Evolutionary conservation across 2,888 invertebrate species (phyloP).

Genomic region (Podabrus alpinus): DNA sequence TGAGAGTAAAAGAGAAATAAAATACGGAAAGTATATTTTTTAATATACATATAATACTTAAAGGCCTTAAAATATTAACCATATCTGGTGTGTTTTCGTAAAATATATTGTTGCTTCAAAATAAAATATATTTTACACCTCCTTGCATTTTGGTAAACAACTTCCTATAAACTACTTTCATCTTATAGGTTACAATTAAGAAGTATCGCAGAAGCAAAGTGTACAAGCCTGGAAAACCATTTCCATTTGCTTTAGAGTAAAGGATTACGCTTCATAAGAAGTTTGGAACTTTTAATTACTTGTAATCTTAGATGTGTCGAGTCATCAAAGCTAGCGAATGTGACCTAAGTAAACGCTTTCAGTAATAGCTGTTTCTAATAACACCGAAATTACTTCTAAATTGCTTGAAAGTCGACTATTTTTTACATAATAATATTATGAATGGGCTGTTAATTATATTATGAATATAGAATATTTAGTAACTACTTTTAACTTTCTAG

Average conservation of each 20-base stretch:
- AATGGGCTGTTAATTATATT: background rate
- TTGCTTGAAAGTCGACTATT: background rate
- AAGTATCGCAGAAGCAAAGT: slow-evolving; percentile 27
- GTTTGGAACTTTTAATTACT: slow-evolving; percentile 42
- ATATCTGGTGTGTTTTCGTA: too few species aligned
- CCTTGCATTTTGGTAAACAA: slow-evolving; percentile 5
- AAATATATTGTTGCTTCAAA: background rate
- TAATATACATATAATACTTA: background rate
- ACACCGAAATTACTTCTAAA: background rate
- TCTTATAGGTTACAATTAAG: slow-evolving; percentile 28
- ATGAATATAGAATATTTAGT: background rate
- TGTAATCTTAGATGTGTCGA: slow-evolving; percentile 28
- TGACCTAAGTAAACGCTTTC: slow-evolving; percentile 14
- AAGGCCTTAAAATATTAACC: background rate
- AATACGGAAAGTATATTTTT: background rate
- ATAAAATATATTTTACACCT: slow-evolving; percentile 8
- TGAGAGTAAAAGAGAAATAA: background rate
- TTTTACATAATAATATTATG: background rate
- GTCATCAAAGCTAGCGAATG: slow-evolving; percentile 16
- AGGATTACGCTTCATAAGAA: slow-evolving; percentile 40
- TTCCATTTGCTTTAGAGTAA: slow-evolving; percentile 39
- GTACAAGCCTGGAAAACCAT: slow-evolving; percentile 34
- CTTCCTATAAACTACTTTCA: slow-evolving; percentile 16
- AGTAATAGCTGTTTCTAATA: slow-evolving; percentile 3
- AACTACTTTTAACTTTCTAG: background rate